Evolutionary conservation across 1,140 invertebrate genomes (phyloP).

Genomic region (Drosophila sucinea): DNA sequence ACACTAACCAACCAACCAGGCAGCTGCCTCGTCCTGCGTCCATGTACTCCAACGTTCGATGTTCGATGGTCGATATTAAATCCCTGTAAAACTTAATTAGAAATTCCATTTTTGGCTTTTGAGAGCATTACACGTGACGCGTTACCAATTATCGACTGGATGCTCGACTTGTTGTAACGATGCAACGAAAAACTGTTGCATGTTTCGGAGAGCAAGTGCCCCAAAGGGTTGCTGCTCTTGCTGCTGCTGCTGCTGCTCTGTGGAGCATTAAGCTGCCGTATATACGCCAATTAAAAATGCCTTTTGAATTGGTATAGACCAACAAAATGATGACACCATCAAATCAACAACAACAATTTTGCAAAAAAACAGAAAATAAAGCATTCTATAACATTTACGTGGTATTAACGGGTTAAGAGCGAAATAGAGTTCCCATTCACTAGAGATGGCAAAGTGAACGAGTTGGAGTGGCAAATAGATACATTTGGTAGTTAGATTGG

Average conservation of each 20-base stretch:
- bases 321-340: constrained; percentile 31
- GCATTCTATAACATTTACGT: constrained; percentile 59
- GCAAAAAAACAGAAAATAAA: constrained; percentile 19
- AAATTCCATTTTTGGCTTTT: constrained; percentile 83
- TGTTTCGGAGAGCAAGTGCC: background rate
- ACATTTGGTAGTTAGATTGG: no score
- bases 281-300: constrained; percentile 76
- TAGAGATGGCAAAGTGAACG: constrained; percentile 6
- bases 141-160: constrained; percentile 77
- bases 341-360: background rate
- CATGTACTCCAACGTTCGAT: background rate
- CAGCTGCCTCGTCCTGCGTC: background rate
- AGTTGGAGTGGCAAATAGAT: background rate
- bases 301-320: constrained; percentile 61
- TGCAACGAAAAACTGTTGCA: constrained; percentile 61
- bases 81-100: constrained; percentile 83
- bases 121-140: constrained; percentile 77
- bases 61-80: constrained; percentile 74
- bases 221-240: background rate
- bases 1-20: background rate
- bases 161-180: constrained; percentile 23
- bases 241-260: constrained; percentile 14
- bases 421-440: constrained; percentile 16
- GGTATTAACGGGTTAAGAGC: constrained; percentile 43
- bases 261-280: constrained; percentile 59